phyloP scores from a whole-genome alignment of 2,888 invertebrate species.

The Nomada fucata region DNA sequence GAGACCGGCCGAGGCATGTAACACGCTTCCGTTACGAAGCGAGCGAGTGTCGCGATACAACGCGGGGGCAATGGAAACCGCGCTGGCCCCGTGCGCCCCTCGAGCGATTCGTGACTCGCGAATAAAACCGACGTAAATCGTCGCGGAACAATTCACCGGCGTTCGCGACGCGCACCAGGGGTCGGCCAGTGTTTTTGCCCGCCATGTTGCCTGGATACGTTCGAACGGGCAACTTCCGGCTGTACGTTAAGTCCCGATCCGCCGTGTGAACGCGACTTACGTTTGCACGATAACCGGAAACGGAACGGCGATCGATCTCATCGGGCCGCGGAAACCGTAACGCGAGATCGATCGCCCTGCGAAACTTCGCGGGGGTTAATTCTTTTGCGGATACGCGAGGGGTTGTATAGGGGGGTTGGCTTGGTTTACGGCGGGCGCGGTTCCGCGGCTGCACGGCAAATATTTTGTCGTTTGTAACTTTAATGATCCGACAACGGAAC shows the following conservation, averaged over 20 bases:
- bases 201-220: slow-evolving; percentile 67
- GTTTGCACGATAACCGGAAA: slow-evolving; percentile 53
- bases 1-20: slow-evolving; percentile 10
- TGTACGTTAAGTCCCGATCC: slow-evolving; percentile 52
- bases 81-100: slow-evolving; percentile 11
- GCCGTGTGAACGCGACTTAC: slow-evolving; percentile 49
- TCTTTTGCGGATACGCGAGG: neutral
- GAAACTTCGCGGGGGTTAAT: slow-evolving; percentile 29
- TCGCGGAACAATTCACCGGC: neutral
- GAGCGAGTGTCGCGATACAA: slow-evolving; percentile 35
- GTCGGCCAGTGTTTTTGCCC: slow-evolving; percentile 62
- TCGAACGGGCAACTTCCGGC: slow-evolving; percentile 54
- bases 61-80: neutral
- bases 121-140: slow-evolving; percentile 20
- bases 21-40: slow-evolving; percentile 28
- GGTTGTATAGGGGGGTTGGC: no score
- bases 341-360: slow-evolving; percentile 10
- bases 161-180: slow-evolving; percentile 9
- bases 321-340: slow-evolving; percentile 26
- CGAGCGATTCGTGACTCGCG: slow-evolving; percentile 55
- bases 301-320: slow-evolving; percentile 33
- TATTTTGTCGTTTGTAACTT: slow-evolving; percentile 40
- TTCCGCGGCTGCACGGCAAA: slow-evolving; percentile 22
- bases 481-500: slow-evolving; percentile 26
- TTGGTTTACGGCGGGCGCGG: no score